Conservation (phyloP, 2,113 vertebrate species). For the Leptocoma aspasia region DNA sequence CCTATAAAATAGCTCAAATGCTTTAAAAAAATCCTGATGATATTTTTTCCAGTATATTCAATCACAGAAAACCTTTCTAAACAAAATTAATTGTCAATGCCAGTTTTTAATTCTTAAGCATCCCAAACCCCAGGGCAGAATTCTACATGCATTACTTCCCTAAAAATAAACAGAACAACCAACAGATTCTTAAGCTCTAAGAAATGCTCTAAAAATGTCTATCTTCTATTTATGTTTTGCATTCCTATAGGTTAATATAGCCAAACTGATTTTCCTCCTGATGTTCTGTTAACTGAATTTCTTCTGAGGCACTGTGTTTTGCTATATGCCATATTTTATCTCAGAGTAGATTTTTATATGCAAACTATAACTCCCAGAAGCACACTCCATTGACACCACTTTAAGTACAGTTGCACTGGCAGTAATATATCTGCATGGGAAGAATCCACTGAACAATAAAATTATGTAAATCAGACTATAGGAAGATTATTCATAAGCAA, state of each 20-base stretch:
- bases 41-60: neutral
- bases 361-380: conserved; percentile 49
- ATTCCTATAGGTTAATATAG: conserved; percentile 32
- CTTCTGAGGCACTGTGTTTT: conserved; percentile 34
- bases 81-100: neutral
- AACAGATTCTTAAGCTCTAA: conserved; percentile 6
- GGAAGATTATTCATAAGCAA: conserved; percentile 61
- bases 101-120: neutral
- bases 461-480: conserved; percentile 64
- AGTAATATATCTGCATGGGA: conserved; percentile 61
- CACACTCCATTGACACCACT: conserved; percentile 51
- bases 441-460: conserved; percentile 70
- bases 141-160: neutral
- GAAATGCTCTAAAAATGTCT: conserved; percentile 38
- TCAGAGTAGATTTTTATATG: conserved; percentile 54
- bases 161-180: neutral
- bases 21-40: neutral
- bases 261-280: conserved; percentile 6
- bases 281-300: conserved; percentile 52
- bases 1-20: neutral
- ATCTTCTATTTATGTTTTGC: conserved; percentile 52
- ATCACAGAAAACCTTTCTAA: neutral
- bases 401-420: conserved; percentile 66
- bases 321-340: conserved; percentile 50
- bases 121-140: neutral